These are phyloP conservation scores for Todiramphus saurophagus DNA, from an alignment of 2,113 vertebrate genomes.

Conservation along the genomic window DNA sequence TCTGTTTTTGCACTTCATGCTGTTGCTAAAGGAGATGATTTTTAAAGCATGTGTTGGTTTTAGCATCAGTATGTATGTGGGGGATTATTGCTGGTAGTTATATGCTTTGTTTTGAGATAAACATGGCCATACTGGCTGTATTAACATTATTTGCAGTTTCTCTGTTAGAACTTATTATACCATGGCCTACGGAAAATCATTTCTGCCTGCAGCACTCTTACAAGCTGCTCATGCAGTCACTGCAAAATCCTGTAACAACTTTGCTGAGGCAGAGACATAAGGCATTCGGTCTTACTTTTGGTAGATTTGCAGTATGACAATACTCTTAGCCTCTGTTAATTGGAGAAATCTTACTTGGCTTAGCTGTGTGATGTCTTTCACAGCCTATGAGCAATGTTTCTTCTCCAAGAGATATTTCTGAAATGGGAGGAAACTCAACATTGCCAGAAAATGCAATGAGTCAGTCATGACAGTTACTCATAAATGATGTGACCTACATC, in stretches of 20 bases:
- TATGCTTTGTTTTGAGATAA: neutral
- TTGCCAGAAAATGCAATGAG: neutral
- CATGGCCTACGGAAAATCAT: neutral
- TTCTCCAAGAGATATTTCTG: neutral
- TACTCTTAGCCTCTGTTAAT: neutral
- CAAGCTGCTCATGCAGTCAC: neutral
- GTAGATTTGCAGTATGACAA: neutral
- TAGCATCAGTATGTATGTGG: neutral
- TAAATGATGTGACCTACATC: slow-evolving; percentile 16
- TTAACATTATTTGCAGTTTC: neutral
- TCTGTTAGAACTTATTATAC: neutral
- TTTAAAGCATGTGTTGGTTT: neutral
- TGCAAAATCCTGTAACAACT: neutral
- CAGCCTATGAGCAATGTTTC: neutral
- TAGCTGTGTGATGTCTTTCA: neutral
- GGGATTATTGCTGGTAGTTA: neutral
- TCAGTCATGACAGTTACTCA: neutral
- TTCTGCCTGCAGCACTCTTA: neutral
- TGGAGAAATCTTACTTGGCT: neutral
- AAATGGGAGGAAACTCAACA: neutral
- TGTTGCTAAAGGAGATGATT: neutral
- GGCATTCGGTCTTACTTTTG: neutral
- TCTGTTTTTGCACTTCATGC: neutral
- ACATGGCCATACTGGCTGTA: neutral
- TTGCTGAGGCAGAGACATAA: neutral